Base-by-base conservation (phyloP, 1,140 invertebrate genomes). In the Bombus waltoni region DNA sequence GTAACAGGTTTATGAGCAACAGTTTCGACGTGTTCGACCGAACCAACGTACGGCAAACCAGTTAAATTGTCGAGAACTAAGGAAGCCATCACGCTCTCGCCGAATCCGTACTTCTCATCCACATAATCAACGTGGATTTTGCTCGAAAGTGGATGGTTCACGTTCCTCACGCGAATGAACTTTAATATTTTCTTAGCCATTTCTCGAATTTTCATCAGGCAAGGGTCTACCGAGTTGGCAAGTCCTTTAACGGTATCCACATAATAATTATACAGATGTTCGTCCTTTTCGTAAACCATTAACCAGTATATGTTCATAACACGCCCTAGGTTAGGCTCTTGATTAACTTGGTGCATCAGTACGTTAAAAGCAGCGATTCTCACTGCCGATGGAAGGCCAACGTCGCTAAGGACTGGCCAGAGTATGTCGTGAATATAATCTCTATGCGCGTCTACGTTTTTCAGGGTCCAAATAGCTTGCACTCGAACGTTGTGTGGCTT, bases 191-290 rank as follows among this genome's bases (percentile, higher is more conserved):
- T 94, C 47, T 82, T 92, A 28, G 87, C 90, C 81, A 93, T 89
- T 86, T 94, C 93, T 11, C 88, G 85, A 42, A 91, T 44, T 18
- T 85, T 81, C 38, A n/a, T 40, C 13, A 91, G 81, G 71, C 95
- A 95, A 59, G 94, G 93, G 74, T 94, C 91, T 15, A 91, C 92
- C 11, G 93, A 92, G 75, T 93, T 89, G 1, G 93, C 88, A n/a
- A 95, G 79, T 42, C 90, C 89, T 82, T 94, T 89, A n/a, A 96
- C 68, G 0, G 93, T 95, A 1, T 93, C 95, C 66, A 95, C 91
- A 85, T 95, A 93, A 74, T 94, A 95, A 75, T 94, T 94, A 84
- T 95, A 95, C 10, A 96, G 87, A 84, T 95, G 93, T 40, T 92
- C 81, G 74, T 94, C 89, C 13, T 87, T 90, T 82, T 95, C 94